Percentiles rank a stretch among this genome's conserved stretches.
Evolutionary conservation across 2,888 invertebrate genomes (phyloP).

Genomic region (Agelastica alni): DNA sequence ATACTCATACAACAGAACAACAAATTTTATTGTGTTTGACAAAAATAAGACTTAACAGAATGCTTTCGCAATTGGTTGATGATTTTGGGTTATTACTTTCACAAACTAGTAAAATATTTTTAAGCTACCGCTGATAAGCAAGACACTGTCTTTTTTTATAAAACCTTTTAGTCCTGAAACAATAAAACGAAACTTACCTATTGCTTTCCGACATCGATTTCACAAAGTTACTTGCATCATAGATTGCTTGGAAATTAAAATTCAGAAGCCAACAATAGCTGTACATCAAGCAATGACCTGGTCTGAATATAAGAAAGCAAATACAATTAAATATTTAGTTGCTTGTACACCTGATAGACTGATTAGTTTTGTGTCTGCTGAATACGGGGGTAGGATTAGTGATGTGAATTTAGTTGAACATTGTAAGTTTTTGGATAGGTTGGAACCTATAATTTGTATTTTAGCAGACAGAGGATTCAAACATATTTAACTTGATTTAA

Average conservation of each 20-base stretch:
- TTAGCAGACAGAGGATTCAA: slow-evolving; percentile 2
- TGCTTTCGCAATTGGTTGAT: background rate
- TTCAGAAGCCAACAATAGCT: slow-evolving; percentile 25
- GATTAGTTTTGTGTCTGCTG: background rate
- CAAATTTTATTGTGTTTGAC: background rate
- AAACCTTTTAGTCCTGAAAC: background rate
- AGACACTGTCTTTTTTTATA: background rate
- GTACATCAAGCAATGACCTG: slow-evolving; percentile 23
- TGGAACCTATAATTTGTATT: background rate
- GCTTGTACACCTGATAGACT: slow-evolving; percentile 4
- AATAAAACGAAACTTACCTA: slow-evolving; percentile 16
- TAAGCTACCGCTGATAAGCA: slow-evolving; percentile 1
- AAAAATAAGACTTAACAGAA: background rate
- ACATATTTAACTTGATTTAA: no score
- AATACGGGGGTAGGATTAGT: background rate
- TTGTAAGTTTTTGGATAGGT: background rate
- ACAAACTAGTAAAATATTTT: slow-evolving; percentile 7
- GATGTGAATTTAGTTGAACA: background rate
- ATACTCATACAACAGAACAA: background rate
- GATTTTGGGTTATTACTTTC: background rate
- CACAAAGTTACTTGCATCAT: slow-evolving; percentile 24
- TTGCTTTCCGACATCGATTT: slow-evolving; percentile 21
- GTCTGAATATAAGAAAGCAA: slow-evolving; percentile 27
- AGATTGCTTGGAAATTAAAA: slow-evolving; percentile 26
- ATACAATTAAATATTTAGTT: slow-evolving; percentile 27